Evolutionary conservation across 1,140 invertebrate genomes (phyloP).

Genomic region (Zaprionus kolodkinae): DNA sequence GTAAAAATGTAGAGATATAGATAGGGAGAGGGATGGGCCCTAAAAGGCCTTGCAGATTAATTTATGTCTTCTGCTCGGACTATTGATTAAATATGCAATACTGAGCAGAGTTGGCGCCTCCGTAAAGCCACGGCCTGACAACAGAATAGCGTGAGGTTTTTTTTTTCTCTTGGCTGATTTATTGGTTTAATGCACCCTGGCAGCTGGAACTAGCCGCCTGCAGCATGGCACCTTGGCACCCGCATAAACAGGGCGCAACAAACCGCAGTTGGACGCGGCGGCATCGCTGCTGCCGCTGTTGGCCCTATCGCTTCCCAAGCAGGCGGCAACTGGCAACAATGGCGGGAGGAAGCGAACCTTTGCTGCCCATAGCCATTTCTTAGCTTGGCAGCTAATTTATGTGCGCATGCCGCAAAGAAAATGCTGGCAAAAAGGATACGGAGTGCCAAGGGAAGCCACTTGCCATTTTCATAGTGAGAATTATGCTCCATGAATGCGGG

Average conservation of each 20-base stretch:
- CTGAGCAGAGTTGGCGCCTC: slow-evolving; percentile 34
- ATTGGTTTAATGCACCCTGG: slow-evolving; percentile 76
- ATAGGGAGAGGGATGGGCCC: slow-evolving; percentile 42
- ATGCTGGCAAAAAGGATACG: slow-evolving; percentile 75
- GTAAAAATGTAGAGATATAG: slow-evolving; percentile 19
- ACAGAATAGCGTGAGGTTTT: slow-evolving; percentile 63
- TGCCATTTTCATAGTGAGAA: slow-evolving; percentile 66
- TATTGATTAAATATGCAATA: slow-evolving; percentile 82
- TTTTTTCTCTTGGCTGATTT: slow-evolving; percentile 59
- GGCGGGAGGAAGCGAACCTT: slow-evolving; percentile 52
- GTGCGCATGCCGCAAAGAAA: slow-evolving; percentile 78
- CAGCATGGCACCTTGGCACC: slow-evolving; percentile 49
- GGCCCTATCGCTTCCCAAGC: slow-evolving; percentile 35
- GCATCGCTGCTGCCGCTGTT: neutral
- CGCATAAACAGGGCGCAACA: slow-evolving; percentile 79
- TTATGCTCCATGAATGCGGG: slow-evolving; percentile 48
- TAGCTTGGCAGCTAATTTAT: slow-evolving; percentile 82
- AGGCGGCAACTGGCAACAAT: slow-evolving; percentile 50
- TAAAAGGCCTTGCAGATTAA: slow-evolving; percentile 69
- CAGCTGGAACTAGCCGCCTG: slow-evolving; percentile 7
- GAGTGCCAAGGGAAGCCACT: slow-evolving; percentile 27
- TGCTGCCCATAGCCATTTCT: slow-evolving; percentile 76
- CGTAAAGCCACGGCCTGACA: slow-evolving; percentile 63
- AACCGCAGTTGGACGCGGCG: slow-evolving; percentile 63
- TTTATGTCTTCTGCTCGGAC: slow-evolving; percentile 68